Percentiles rank a stretch among this genome's conserved stretches.
These are phyloP conservation scores for Gymnothorax reevesii DNA, from an alignment of 2,797 vertebrate genomes.

Conservation along the genomic window DNA sequence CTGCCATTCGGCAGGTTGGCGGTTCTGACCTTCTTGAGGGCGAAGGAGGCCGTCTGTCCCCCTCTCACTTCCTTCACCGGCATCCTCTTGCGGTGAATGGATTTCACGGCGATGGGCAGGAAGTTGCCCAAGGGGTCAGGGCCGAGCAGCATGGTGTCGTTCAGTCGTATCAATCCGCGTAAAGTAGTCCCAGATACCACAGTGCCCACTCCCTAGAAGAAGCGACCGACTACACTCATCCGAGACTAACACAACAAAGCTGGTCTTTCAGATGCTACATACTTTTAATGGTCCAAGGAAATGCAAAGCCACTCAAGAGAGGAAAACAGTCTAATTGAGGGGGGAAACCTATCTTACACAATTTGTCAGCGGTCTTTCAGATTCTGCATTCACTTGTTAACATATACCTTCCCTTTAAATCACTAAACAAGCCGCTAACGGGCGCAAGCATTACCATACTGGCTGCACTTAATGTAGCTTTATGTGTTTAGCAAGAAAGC, in stretches of 20 bases:
- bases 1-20: neutral
- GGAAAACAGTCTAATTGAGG: no score
- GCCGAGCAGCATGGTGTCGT: conserved; percentile 92
- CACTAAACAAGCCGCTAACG: neutral
- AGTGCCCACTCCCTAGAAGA: conserved; percentile 89
- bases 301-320: neutral
- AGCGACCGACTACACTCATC: neutral
- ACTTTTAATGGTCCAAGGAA: neutral
- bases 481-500: neutral
- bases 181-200: conserved; percentile 97
- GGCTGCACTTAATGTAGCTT: neutral
- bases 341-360: neutral
- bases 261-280: neutral
- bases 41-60: conserved; percentile 96
- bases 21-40: conserved; percentile 89
- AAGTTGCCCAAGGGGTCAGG: conserved; percentile 96
- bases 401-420: neutral
- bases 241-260: neutral
- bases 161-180: conserved; percentile 92
- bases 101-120: conserved; percentile 93
- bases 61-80: conserved; percentile 97
- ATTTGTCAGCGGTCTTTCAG: neutral
- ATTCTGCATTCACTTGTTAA: neutral
- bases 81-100: conserved; percentile 98
- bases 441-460: neutral